These are phyloP conservation scores for Tachuris rubrigastra DNA, from an alignment of 2,113 vertebrate genomes.

Conservation along the genomic window DNA sequence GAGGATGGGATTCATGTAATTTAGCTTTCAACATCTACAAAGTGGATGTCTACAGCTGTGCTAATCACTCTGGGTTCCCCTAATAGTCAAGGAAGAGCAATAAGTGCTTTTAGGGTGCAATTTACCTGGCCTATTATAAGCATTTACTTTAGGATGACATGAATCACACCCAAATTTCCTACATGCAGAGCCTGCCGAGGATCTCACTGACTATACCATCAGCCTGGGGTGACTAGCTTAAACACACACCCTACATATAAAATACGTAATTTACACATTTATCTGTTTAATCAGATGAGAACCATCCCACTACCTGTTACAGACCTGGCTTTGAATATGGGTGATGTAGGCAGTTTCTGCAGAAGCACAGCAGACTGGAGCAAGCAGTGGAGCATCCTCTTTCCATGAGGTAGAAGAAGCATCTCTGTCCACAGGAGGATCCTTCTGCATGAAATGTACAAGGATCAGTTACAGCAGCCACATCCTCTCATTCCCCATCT, in stretches of 20 bases:
- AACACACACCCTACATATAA: neutral
- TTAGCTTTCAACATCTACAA: slow-evolving; percentile 55
- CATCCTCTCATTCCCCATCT: neutral
- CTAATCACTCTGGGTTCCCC: slow-evolving; percentile 22
- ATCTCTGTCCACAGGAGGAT: neutral
- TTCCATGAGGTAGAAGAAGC: neutral
- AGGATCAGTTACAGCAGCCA: neutral
- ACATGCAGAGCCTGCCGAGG: neutral
- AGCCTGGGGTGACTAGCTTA: neutral
- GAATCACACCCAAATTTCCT: slow-evolving; percentile 9
- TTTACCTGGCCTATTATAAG: neutral
- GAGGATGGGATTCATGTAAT: slow-evolving; percentile 11
- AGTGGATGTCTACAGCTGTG: slow-evolving; percentile 17
- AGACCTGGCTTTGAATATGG: neutral
- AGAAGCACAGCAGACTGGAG: neutral
- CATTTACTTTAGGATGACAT: slow-evolving; percentile 6
- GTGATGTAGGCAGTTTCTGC: neutral
- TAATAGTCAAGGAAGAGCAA: slow-evolving; percentile 13
- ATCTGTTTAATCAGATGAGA: neutral
- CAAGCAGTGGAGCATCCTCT: neutral
- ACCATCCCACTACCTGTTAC: neutral
- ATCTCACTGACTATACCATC: neutral
- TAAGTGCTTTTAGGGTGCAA: slow-evolving; percentile 29
- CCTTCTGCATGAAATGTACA: neutral
- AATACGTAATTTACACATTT: neutral